Conservation (phyloP, 2,797 vertebrate genomes). For the Salarias fasciatus region DNA sequence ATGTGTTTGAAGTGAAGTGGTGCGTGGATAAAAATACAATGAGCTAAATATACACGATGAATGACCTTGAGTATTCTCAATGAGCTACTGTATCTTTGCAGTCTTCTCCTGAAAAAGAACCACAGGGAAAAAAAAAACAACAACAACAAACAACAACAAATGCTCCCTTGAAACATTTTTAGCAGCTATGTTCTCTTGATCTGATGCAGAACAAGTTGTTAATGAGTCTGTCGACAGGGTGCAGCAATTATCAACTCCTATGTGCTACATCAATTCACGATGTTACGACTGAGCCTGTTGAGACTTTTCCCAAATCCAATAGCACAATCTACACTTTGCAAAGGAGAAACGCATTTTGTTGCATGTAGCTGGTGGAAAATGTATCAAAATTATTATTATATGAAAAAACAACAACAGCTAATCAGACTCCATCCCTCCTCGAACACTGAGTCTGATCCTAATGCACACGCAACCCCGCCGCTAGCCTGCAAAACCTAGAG, state of each 20-base stretch:
- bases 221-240: constrained; percentile 20
- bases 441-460: constrained; percentile 6
- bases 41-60: constrained; percentile 68
- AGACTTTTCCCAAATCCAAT: constrained; percentile 37
- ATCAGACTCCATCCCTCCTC: too few species aligned
- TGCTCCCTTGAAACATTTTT: constrained; percentile 20
- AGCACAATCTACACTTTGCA: constrained; percentile 17
- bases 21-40: constrained; percentile 53
- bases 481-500: constrained; percentile 18
- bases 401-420: too few species aligned
- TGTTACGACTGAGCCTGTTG: too few species aligned
- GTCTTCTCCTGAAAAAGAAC: constrained; percentile 22
- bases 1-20: constrained; percentile 45
- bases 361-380: too few species aligned
- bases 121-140: constrained; percentile 4
- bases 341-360: too few species aligned
- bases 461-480: constrained; percentile 11
- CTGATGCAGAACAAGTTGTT: constrained; percentile 35
- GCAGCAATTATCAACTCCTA: constrained; percentile 10
- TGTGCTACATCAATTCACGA: background rate
- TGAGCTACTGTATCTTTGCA: constrained; percentile 53
- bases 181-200: constrained; percentile 39
- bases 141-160: background rate
- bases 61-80: constrained; percentile 64
- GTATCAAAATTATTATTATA: background rate